phyloP scores from a whole-genome alignment of 2,888 invertebrate species.

The Hemaris fuciformis region DNA sequence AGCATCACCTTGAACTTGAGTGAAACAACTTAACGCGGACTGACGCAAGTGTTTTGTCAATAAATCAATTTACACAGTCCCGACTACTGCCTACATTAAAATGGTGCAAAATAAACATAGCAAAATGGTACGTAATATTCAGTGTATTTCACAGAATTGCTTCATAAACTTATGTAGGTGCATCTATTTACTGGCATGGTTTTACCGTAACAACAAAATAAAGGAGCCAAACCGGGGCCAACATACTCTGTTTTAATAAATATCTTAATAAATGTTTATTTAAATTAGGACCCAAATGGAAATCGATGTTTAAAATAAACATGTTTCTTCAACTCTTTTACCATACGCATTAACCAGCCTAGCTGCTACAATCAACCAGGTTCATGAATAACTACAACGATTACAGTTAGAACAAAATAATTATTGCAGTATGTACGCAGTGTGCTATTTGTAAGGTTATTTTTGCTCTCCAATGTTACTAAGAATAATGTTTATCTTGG shows the following conservation, averaged over 20 bases:
- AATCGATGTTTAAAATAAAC: background rate
- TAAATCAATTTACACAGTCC: conserved; percentile 60
- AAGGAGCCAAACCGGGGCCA: too few relatives aligned
- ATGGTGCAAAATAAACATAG: background rate
- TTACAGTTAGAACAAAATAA: background rate
- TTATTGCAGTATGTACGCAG: background rate
- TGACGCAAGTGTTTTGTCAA: conserved; percentile 73
- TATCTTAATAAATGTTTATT: too few relatives aligned
- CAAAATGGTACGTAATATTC: background rate
- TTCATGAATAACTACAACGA: background rate
- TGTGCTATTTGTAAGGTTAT: background rate
- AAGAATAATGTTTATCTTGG: background rate
- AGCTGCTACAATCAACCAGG: background rate
- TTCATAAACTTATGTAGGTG: too few relatives aligned
- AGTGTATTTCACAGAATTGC: background rate
- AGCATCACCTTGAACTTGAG: conserved; percentile 70
- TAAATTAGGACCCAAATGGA: background rate
- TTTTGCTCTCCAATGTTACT: background rate
- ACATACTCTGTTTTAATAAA: too few relatives aligned
- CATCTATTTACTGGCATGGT: background rate
- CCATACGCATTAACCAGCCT: too few relatives aligned
- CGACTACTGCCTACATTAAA: conserved; percentile 1
- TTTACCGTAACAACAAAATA: too few relatives aligned
- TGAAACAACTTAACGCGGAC: conserved; percentile 22
- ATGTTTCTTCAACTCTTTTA: too few relatives aligned